phyloP scores from a whole-genome alignment of 2,888 invertebrate species.

The Petrophora chlorosata region DNA sequence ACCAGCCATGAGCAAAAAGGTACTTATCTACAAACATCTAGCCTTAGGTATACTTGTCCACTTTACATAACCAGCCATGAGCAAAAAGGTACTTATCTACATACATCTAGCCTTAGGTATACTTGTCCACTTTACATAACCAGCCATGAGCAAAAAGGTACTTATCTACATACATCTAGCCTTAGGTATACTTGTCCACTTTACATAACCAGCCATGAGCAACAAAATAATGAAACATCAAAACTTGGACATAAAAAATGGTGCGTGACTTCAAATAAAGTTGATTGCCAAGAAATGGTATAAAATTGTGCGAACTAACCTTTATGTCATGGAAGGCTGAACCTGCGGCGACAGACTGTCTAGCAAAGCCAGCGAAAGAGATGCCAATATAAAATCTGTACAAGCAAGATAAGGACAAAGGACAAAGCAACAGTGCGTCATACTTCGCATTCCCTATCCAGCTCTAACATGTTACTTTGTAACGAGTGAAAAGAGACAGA shows the following conservation, averaged over 20 bases:
- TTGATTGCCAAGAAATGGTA: slow-evolving; percentile 13
- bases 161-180: too few relatives aligned
- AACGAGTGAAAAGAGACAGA: slow-evolving; percentile 13
- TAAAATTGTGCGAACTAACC: slow-evolving; percentile 22
- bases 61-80: too few relatives aligned
- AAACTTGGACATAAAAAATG: slow-evolving; percentile 2
- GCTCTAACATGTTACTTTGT: slow-evolving; percentile 5
- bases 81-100: too few relatives aligned
- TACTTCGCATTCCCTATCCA: slow-evolving; percentile 11
- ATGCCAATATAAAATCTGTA: slow-evolving; percentile 16
- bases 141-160: too few relatives aligned
- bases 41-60: too few relatives aligned
- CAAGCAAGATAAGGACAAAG: slow-evolving; percentile 20
- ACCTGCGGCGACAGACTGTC: slow-evolving; percentile 51
- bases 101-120: too few relatives aligned
- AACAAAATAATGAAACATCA: neutral
- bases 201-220: neutral
- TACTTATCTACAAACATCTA: too few relatives aligned
- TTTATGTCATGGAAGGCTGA: slow-evolving; percentile 36
- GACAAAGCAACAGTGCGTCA: slow-evolving; percentile 30
- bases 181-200: neutral
- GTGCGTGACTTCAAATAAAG: slow-evolving; percentile 14
- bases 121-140: too few relatives aligned
- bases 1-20: too few relatives aligned
- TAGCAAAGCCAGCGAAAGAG: slow-evolving; percentile 39